These are phyloP conservation scores for Rhynchonycteris naso DNA, from an alignment of 2,797 vertebrate genomes.

Conservation along the genomic window DNA sequence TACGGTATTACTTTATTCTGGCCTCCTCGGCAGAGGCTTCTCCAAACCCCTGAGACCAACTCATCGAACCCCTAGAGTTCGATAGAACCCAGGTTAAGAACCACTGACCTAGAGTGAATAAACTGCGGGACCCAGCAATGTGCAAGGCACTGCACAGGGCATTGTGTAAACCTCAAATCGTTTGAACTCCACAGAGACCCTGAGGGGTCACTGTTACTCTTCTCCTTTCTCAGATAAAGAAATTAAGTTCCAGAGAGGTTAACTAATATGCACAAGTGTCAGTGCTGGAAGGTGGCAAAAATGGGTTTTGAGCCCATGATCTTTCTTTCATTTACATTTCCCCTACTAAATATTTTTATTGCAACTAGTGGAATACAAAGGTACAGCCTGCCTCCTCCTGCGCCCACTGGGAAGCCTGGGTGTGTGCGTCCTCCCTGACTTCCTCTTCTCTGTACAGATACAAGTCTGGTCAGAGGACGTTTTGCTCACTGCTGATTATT, in stretches of 20 bases:
- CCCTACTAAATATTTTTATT: neutral
- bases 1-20: too few relatives aligned
- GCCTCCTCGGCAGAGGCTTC: too few relatives aligned
- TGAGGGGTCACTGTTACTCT: neutral
- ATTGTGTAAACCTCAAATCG: neutral
- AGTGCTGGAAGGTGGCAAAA: neutral
- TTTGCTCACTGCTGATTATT: neutral
- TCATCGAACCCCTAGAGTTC: too few relatives aligned
- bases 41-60: too few relatives aligned
- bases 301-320: neutral
- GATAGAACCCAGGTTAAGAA: too few relatives aligned
- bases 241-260: neutral
- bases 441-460: neutral
- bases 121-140: neutral
- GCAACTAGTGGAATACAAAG: neutral
- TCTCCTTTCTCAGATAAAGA: neutral
- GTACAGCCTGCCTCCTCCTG: neutral
- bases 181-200: neutral
- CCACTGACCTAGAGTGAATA: neutral
- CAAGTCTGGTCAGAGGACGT: accelerated
- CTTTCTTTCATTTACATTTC: neutral
- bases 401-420: neutral
- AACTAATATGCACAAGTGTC: neutral
- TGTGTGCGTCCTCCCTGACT: neutral
- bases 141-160: neutral